Conservation (phyloP, 1,140 invertebrate species). For the Sycobia sp. region DNA sequence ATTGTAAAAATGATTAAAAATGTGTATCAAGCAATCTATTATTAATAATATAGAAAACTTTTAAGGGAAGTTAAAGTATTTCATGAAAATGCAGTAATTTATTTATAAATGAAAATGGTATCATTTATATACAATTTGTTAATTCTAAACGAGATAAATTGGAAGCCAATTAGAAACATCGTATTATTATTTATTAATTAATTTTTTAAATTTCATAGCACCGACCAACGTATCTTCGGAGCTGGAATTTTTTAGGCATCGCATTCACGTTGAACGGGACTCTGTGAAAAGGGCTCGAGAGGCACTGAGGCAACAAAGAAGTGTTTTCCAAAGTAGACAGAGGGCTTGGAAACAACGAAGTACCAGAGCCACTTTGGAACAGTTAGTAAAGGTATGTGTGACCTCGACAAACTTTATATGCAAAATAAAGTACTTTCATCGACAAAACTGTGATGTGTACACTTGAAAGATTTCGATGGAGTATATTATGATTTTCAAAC, state of each 20-base stretch:
- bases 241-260: conserved; percentile 78
- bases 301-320: conserved; percentile 67
- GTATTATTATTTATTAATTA: too few relatives aligned
- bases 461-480: background rate
- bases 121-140: too few relatives aligned
- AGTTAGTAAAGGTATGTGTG: conserved; percentile 65
- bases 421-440: background rate
- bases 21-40: too few relatives aligned
- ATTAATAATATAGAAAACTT: too few relatives aligned
- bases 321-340: conserved; percentile 64
- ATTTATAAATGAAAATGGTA: too few relatives aligned
- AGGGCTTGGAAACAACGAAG: conserved; percentile 68
- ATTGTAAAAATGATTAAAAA: too few relatives aligned
- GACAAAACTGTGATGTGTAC: background rate
- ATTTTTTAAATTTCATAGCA: conserved; percentile 50
- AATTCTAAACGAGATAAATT: too few relatives aligned
- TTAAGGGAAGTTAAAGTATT: too few relatives aligned
- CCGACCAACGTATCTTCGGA: conserved; percentile 66
- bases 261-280: conserved; percentile 77
- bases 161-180: too few relatives aligned
- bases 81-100: too few relatives aligned
- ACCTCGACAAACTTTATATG: conserved; percentile 8
- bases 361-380: conserved; percentile 66
- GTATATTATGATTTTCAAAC: too few relatives aligned
- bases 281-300: conserved; percentile 76